Conservation (phyloP, 2,113 vertebrate genomes). For the Ammodytes marinus region DNA sequence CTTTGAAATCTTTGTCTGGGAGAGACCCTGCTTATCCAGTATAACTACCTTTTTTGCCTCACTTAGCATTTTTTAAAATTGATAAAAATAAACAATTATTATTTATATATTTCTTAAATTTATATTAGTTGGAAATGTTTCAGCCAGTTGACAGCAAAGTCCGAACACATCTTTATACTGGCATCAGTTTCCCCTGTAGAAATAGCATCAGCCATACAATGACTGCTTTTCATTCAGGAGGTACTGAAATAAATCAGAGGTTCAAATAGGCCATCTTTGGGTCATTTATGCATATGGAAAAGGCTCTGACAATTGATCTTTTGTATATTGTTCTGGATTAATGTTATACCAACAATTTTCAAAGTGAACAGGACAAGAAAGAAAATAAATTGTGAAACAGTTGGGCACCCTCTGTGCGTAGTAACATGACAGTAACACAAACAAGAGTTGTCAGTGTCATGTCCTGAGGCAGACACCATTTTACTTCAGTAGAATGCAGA, state of each 20-base stretch:
- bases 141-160: constrained; percentile 11
- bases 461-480: neutral
- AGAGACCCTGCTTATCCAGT: no score
- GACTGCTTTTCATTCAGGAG: neutral
- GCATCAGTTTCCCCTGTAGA: neutral
- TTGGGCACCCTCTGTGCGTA: neutral
- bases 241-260: no score
- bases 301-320: neutral
- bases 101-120: no score
- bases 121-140: neutral
- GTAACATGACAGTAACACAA: neutral
- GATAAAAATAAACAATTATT: no score
- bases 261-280: neutral
- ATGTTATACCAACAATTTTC: neutral
- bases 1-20: no score
- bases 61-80: no score
- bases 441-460: neutral
- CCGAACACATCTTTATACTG: neutral
- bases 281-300: neutral
- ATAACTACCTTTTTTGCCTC: no score
- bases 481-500: neutral
- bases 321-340: neutral
- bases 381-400: neutral
- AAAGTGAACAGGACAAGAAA: neutral
- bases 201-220: neutral